Evolutionary conservation across 1,140 invertebrate species (phyloP), one percentile per base, ranked within the genome.

Genomic region (Drosophila yakuba): DNA sequence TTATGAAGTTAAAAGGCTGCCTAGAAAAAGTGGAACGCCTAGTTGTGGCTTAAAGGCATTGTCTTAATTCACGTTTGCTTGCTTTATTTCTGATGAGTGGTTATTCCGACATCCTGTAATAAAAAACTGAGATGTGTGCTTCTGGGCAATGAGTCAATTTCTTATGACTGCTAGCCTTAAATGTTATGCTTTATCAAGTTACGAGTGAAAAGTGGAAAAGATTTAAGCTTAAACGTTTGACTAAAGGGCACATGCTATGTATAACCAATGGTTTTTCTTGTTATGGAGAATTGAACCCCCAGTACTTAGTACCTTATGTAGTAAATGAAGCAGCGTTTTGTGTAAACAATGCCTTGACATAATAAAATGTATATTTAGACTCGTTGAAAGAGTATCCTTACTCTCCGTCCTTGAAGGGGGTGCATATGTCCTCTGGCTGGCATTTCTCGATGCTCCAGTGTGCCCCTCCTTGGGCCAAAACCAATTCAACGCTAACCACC

Each of bases 1-100:
- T 72, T 72, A 72, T 50, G 28, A 58, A 41, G 44, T 50, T 39
- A 35, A 45, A 28, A 69, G 32, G 41, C 38, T 25, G 23, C 4
- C 23, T 4, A 36, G 35, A 1, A 36, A 1, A 60, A 63, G 60
- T 63, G 20, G 39, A 48, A 36, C 10, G 25, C 17, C 10, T 5
- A 20, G n/a, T 48, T 48, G 59, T 14, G 35, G 35, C 44, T 20
- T 14, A 32, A 47, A 45, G 62, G 43, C 35, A 38, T 41, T 20
- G 17, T 3, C 10, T 52, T 38, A 23, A 59, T 52, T 36, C 36
- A 51, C 8, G 20, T 44, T 48, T 32, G 8, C 28, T 51, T 10
- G 12, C 25, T n/a, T 51, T 36, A 45, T 45, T 45, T 45, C 11
- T 45, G 15, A 25, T 43, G n/a, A 25, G 43, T 17, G 17, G n/a